phyloP scores from a whole-genome alignment of 2,888 invertebrate species.

The Pterostichus niger region DNA sequence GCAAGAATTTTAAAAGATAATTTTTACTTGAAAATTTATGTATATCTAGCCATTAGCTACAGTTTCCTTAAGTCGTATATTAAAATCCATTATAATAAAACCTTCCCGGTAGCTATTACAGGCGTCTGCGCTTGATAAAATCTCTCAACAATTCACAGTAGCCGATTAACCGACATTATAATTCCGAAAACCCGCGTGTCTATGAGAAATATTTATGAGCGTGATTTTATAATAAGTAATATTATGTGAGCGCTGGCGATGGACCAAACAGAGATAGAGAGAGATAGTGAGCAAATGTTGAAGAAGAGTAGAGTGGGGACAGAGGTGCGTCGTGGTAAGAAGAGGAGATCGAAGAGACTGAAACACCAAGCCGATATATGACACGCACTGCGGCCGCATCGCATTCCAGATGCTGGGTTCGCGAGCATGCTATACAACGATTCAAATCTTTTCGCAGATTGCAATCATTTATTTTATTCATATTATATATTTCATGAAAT shows the following conservation, averaged over 20 bases:
- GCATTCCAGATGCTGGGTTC: conserved; percentile 32
- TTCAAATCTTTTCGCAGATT: background rate
- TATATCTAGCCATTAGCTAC: background rate
- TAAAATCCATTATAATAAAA: conserved; percentile 23
- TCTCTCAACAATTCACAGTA: conserved; percentile 11
- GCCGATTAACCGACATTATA: conserved; percentile 42
- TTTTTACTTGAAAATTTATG: background rate
- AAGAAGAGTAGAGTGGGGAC: background rate
- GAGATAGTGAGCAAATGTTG: background rate
- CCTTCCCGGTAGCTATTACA: conserved; percentile 5
- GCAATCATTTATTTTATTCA: background rate
- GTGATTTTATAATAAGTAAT: conserved; percentile 55
- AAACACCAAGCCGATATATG: conserved; percentile 39
- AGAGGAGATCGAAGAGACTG: background rate
- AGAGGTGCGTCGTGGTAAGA: conserved; percentile 2
- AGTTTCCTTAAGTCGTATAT: background rate
- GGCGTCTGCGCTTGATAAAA: conserved; percentile 11
- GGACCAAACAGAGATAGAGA: background rate
- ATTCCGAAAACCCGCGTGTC: conserved; percentile 26
- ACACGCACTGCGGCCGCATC: conserved; percentile 45
- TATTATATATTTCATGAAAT: too few relatives aligned
- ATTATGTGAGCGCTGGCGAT: conserved; percentile 17
- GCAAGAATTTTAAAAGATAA: too few relatives aligned
- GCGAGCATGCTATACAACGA: background rate
- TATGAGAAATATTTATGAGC: conserved; percentile 27